Base-by-base conservation (phyloP, 2,797 vertebrate genomes). In the Molossus molossus region DNA sequence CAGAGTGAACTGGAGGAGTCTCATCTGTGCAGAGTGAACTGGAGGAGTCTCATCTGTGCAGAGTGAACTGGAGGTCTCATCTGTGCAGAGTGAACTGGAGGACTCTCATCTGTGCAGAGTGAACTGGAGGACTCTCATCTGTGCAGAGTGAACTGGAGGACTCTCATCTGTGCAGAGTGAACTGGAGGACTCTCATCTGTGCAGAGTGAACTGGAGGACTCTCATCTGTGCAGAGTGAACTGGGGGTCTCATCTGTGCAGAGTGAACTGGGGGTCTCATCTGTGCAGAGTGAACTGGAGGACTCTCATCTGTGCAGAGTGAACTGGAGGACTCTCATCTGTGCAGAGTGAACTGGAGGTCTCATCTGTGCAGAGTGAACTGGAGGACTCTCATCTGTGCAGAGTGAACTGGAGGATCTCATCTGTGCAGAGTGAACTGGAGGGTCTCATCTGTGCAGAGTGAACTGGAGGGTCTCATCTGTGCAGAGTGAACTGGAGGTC, bases 271-370 rank as follows among this genome's bases (percentile, higher is more conserved):
- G 75, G 70, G 14, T 72, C 45, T 60, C 65, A 69, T 5, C 9
- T 33, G 87, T 93, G 60, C 72, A 37, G 88, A 79, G 33, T 83
- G n/a, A n/a, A n/a, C n/a, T n/a, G n/a, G n/a, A n/a, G n/a, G n/a
- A n/a, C n/a, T n/a, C n/a, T n/a, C n/a, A n/a, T n/a, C n/a, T n/a
- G n/a, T n/a, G n/a, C n/a, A n/a, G n/a, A n/a, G n/a, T n/a, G 64
- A 64, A 67, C 62, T 21, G 55, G 20, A 75, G 70, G 14, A n/a
- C n/a, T 72, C 45, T 60, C 65, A 69, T 5, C 9, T 33, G 87
- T 93, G 60, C 72, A 37, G 88, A 79, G 33, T 83, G 64, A 64
- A 67, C 62, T 21, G 55, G 20, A 75, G 70, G 14, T 72, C 45
- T 60, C 65, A 69, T 5, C 9, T 33, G 87, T 93, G 60, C 72